Base-by-base conservation (phyloP, 2,113 vertebrate species). In the Tenebrosternarchus preto region DNA sequence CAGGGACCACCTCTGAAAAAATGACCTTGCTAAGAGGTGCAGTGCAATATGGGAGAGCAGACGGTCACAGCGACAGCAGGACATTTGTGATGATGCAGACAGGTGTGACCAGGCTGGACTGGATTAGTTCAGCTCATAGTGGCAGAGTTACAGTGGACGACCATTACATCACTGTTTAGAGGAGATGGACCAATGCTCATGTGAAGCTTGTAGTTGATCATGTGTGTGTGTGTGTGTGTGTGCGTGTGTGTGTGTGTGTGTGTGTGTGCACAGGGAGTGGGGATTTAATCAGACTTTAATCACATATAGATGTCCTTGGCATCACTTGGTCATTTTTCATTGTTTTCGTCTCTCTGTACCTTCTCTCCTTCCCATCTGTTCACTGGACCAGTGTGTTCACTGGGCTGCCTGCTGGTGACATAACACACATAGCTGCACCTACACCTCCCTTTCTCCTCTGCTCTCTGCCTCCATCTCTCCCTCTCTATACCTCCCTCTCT, bases 361-460 rank as follows among this genome's bases (percentile, higher is more conserved):
- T 63, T 64, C 43, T 50, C 19, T 50, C 36, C 55, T 25, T 73
- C 39, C 25, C 19, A 73, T 79, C 64, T 64, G 68, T 12, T 83
- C 64, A 53, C 29, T 71, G 31, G 46, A 17, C 27, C 31, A 61
- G 68, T 70, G 66, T 80, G 82, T 72, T 84, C 80, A 82, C 50
- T 73, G 79, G 81, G 84, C 84, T 27, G 70, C 66, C 77, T 64
- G 73, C 71, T 64, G 59, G 73, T 85, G 86, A 88, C 83, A 87
- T 87, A 84, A 85, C 80, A 78, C 80, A 53, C 73, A 56, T 22
- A 29, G n/a, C 70, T 63, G 64, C 57, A 66, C 73, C 71, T 70
- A 46, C 64, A 43, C 29, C 59, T 29, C 57, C 25, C 74, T 22
- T 9, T 2, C 66, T 46, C 19, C n/a, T 24, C 36, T 24, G 53